phyloP scores from a whole-genome alignment of 2,888 invertebrate species.

The Heliconius sara region DNA sequence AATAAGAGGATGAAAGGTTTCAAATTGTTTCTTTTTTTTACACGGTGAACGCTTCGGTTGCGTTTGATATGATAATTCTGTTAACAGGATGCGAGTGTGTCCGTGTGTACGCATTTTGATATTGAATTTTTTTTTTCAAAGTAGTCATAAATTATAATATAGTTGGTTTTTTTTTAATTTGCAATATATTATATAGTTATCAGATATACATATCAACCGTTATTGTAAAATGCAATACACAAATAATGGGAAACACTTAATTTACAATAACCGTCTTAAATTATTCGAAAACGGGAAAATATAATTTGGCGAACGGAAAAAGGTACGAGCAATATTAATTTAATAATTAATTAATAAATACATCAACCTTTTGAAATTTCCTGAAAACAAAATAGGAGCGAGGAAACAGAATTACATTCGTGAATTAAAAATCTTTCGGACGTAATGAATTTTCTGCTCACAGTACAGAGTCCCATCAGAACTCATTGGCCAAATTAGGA shows the following conservation, averaged over 20 bases:
- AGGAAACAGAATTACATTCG: conserved; percentile 18
- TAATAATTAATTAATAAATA: conserved; percentile 31
- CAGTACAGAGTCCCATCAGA: conserved; percentile 35
- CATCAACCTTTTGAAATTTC: conserved; percentile 28
- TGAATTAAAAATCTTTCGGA: conserved; percentile 28
- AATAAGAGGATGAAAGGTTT: conserved; percentile 80
- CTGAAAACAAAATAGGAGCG: conserved; percentile 19
- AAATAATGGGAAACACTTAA: neutral
- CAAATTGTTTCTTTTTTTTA: conserved; percentile 73
- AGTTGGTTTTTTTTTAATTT: neutral
- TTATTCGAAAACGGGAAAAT: conserved; percentile 19
- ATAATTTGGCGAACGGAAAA: conserved; percentile 20
- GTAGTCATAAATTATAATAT: conserved; percentile 29
- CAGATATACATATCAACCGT: neutral
- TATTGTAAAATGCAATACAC: neutral
- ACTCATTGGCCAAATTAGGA: conserved; percentile 65
- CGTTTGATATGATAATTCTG: conserved; percentile 82
- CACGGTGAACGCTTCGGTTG: conserved; percentile 66
- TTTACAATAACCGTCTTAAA: conserved; percentile 1
- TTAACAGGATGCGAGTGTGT: conserved; percentile 72
- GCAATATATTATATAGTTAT: no score
- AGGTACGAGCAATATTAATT: conserved; percentile 22
- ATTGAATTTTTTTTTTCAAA: conserved; percentile 57
- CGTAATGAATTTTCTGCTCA: conserved; percentile 28
- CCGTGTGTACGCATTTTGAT: conserved; percentile 73